Base-by-base conservation (phyloP, 2,888 invertebrate genomes). In the Pantelozetes paolii region DNA sequence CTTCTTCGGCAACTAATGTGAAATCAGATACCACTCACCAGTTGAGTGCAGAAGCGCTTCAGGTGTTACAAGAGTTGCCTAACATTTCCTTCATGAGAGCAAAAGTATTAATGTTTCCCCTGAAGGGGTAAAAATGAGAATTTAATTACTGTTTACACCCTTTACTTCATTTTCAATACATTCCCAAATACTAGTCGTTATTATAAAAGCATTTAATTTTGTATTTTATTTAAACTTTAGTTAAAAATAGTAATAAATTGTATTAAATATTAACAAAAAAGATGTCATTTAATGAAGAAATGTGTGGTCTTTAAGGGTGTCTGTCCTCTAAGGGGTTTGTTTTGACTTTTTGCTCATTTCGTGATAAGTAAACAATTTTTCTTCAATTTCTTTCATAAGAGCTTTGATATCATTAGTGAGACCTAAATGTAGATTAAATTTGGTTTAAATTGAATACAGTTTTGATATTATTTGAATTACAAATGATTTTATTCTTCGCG, bases 341-440 rank as follows among this genome's bases (percentile, higher is more conserved):
- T 30, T 64, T n/a, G 15, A n/a, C n/a, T 32, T 36, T 69, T 26
- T 69, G 45, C 18, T 20, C n/a, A 32, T 20, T 64, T 32, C 42
- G 15, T 69, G 69, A 45, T 45, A 69, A 15, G n/a, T 26, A 69
- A 45, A 69, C 15, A 69, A 69, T 45, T 69, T 69, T 20, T 71
- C 84, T 81, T 95, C 94, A 78, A 97, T 94, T 80, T 88, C 86
- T 77, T 88, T 87, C 90, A 94, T 93, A 42, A 95, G 75, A 1
- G 84, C 85, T 82, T 90, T 92, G 81, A 92, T 89, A 82, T 97
- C 96, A 84, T 94, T 96, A 83, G 90, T 91, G 26, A 94, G 85
- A 81, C 89, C 92, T 92, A 80, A 28, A 36, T 8, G 54, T 20
- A 1, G n/a, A 57, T 40, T 23, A 57, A 28, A 36, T 23, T 11